Base-by-base conservation (phyloP, 2,797 vertebrate genomes). In the Sphenodon punctatus region DNA sequence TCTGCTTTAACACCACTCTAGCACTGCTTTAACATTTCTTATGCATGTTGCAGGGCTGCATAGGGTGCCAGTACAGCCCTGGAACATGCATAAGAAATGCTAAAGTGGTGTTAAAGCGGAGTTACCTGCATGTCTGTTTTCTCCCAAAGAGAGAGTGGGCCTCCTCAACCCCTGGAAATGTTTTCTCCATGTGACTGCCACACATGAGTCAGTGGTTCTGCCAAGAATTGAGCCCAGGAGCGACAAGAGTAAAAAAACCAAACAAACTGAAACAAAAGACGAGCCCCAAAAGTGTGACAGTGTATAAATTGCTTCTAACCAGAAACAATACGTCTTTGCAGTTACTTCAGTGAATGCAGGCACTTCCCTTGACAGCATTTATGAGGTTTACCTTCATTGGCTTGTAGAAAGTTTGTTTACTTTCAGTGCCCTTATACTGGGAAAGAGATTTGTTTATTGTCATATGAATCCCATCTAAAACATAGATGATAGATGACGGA, bases 391-490 rank as follows among this genome's bases (percentile, higher is more conserved):
- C 16, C 6, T 74, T 53, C 69, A 12, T 69, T 86, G 67, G 71
- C 81, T 36, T 41, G 20, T 22, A 58, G 41, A 36, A 36, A 36
- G 34, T 8, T 36, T 60, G 23, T 71, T 36, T 81, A 74, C 38
- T 82, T 81, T 61, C 38, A 77, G 56, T 38, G 34, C 12, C 23
- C 72, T 76, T 88, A 53, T 41, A 60, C 61, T 30, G 5, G 19
- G 27, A 58, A 36, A 49, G 46, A 11, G 55, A 63, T 6, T 13
- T 65, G 66, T 74, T 83, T 86, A n/a, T n/a, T n/a, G 15, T 71
- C 27, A 61, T 23, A 46, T 65, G 65, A 88, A 61, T 81, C 49
- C 75, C 81, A 73, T 82, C 22, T 76, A 69, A 78, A 60, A 60
- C 43, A 41, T 23, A 63, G 65, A 69, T 89, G 70, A 69, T 13